Conservation (phyloP, 2,113 vertebrate species). For the Amphiprion percula region DNA sequence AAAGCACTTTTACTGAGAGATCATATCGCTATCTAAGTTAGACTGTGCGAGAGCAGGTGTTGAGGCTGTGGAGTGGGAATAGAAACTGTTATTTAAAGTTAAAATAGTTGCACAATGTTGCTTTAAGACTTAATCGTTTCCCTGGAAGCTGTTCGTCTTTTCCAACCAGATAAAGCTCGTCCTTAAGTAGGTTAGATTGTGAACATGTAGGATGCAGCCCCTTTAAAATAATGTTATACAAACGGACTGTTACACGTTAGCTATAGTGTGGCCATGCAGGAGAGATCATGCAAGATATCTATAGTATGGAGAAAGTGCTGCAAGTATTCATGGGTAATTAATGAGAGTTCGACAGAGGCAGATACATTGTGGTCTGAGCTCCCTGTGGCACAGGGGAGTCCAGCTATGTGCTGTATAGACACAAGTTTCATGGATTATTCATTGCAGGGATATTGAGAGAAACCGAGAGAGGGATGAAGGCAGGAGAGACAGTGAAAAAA, state of each 20-base stretch:
- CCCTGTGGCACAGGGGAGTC: slow-evolving; percentile 23
- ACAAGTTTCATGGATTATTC: slow-evolving; percentile 61
- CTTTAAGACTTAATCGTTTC: too few relatives aligned
- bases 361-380: slow-evolving; percentile 32
- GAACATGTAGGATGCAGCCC: neutral
- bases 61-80: too few relatives aligned
- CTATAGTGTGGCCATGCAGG: too few relatives aligned
- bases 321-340: slow-evolving; percentile 65
- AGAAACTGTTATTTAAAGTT: too few relatives aligned
- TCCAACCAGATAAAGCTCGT: neutral
- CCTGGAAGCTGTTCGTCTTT: too few relatives aligned
- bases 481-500: slow-evolving; percentile 9
- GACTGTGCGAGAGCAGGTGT: too few relatives aligned
- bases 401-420: slow-evolving; percentile 46
- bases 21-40: too few relatives aligned
- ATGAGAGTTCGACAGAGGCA: slow-evolving; percentile 40
- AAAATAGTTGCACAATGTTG: too few relatives aligned
- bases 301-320: slow-evolving; percentile 38
- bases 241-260: neutral
- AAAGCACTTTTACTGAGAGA: too few relatives aligned
- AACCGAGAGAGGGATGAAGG: neutral
- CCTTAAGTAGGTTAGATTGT: neutral
- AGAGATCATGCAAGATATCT: neutral
- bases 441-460: slow-evolving; percentile 34
- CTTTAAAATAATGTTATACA: neutral